A percentile compares a stretch with the other conserved stretches of the same genome.
These are phyloP conservation scores for Fragum whitleyi DNA, from an alignment of 2,888 invertebrate genomes.

Conservation along the genomic window DNA sequence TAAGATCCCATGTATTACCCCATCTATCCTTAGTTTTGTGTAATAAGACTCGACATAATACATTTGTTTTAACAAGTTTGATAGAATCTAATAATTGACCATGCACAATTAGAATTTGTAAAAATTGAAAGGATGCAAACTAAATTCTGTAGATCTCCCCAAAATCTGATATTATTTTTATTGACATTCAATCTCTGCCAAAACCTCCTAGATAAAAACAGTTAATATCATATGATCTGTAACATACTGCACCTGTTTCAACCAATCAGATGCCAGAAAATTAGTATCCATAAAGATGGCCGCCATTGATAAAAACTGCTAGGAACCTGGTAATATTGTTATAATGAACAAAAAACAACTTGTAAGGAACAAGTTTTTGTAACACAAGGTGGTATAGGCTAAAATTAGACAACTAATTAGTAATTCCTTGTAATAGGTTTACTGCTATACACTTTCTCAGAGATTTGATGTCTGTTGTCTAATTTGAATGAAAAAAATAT, in stretches of 20 bases:
- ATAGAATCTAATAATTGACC: too few relatives aligned
- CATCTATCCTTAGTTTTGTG: too few relatives aligned
- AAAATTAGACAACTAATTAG: slow-evolving; percentile 5
- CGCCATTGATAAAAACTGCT: slow-evolving; percentile 46
- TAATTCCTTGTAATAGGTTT: neutral
- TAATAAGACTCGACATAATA: too few relatives aligned
- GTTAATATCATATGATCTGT: slow-evolving; percentile 44
- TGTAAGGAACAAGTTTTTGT: slow-evolving; percentile 3
- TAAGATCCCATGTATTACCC: too few relatives aligned
- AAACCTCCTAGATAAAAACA: slow-evolving; percentile 7
- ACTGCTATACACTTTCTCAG: neutral
- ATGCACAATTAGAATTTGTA: too few relatives aligned
- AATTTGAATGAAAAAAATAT: neutral
- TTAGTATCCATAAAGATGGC: slow-evolving; percentile 57
- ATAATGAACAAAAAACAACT: slow-evolving; percentile 20
- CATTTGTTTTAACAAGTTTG: too few relatives aligned
- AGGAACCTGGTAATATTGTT: neutral
- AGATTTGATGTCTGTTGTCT: neutral
- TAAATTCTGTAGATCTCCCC: neutral
- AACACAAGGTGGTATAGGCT: slow-evolving; percentile 17
- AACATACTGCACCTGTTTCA: slow-evolving; percentile 54
- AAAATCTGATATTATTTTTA: slow-evolving; percentile 17
- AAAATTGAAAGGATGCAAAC: neutral
- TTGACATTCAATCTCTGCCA: slow-evolving; percentile 29
- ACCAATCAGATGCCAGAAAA: slow-evolving; percentile 55